phyloP scores from a whole-genome alignment of 1,140 invertebrate species.

The Drosophila tristis region DNA sequence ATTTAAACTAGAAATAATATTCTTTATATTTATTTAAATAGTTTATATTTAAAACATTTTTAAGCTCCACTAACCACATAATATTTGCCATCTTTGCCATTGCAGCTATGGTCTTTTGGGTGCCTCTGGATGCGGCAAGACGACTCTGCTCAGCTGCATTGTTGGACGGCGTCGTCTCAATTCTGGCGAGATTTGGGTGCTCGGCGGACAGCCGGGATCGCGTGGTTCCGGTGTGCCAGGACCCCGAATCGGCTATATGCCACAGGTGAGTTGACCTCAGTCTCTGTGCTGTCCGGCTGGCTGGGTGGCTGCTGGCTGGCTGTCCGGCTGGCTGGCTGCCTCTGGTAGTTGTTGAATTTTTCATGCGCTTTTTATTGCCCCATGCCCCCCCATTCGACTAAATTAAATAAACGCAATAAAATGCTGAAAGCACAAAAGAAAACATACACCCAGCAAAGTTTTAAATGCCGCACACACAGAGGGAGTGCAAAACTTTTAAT shows the following conservation, averaged over 20 bases:
- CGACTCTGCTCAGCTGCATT: constrained; percentile 94
- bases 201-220: constrained; percentile 93
- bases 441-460: constrained; percentile 34
- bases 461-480: constrained; percentile 49
- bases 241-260: constrained; percentile 88
- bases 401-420: constrained; percentile 81
- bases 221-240: constrained; percentile 94
- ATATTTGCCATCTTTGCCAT: constrained; percentile 10
- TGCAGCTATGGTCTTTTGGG: constrained; percentile 94
- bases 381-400: constrained; percentile 50
- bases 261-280: constrained; percentile 85
- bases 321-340: neutral
- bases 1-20: no score
- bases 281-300: neutral
- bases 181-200: constrained; percentile 93
- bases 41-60: constrained; percentile 49
- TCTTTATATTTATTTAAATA: constrained; percentile 10
- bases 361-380: constrained; percentile 72
- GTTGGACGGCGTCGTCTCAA: constrained; percentile 93
- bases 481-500: constrained; percentile 54
- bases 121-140: constrained; percentile 94
- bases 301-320: neutral
- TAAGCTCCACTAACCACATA: constrained; percentile 8
- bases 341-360: constrained; percentile 52
- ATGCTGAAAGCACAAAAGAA: constrained; percentile 52